Conservation (phyloP, 2,888 invertebrate species). For the Balanococcus diminutus region DNA sequence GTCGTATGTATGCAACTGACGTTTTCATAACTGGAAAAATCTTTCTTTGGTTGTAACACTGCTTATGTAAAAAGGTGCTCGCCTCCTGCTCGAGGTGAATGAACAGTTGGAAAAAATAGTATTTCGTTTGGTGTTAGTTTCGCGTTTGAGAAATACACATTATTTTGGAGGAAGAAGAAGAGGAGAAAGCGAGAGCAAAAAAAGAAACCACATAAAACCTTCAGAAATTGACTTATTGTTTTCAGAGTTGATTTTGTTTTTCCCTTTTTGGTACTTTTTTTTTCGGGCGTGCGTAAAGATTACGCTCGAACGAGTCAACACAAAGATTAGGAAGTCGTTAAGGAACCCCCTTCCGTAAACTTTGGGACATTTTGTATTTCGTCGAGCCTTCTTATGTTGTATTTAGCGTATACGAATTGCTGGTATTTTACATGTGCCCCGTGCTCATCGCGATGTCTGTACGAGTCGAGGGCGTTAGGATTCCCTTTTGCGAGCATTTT, state of each 20-base stretch:
- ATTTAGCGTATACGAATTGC: constrained; percentile 34
- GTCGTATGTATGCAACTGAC: not conserved
- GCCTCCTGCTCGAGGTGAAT: not conserved
- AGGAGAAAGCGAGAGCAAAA: not conserved
- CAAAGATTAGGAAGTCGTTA: constrained; percentile 37
- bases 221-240: constrained; percentile 30
- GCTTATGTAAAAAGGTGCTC: not conserved
- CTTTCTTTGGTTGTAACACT: not conserved
- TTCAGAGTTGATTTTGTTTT: constrained; percentile 20
- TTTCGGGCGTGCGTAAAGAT: not conserved
- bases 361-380: constrained; percentile 17
- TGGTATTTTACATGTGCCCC: constrained; percentile 11
- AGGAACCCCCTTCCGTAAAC: constrained; percentile 22
- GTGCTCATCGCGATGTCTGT: not conserved
- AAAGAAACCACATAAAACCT: constrained; percentile 28
- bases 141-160: not conserved
- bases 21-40: not conserved
- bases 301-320: constrained; percentile 34
- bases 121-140: not conserved
- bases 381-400: constrained; percentile 34
- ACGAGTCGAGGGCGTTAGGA: constrained; percentile 26
- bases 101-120: not conserved
- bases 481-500: not conserved
- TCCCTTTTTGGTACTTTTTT: not conserved
- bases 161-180: not conserved